These are phyloP conservation scores for Mormyrus hasselquistii DNA, from an alignment of 2,797 vertebrate species.

Conservation along the genomic window DNA sequence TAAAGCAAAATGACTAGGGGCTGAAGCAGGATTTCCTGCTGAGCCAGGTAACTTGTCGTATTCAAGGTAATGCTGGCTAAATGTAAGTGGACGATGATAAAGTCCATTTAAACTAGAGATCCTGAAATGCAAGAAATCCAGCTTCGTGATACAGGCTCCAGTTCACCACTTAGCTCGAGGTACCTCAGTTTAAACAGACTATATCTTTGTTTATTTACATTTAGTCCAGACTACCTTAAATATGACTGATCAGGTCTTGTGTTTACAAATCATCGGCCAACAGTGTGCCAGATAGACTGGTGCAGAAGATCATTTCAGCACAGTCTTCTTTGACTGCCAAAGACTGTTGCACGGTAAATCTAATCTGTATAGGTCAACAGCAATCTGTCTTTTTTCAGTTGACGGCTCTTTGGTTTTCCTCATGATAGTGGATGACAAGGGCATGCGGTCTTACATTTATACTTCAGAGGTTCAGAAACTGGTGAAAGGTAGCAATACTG, in stretches of 20 bases:
- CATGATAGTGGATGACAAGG: background rate
- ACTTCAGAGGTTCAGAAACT: background rate
- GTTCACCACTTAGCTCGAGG: background rate
- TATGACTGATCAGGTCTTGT: background rate
- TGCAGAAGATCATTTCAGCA: background rate
- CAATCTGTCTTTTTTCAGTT: background rate
- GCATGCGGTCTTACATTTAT: too few species aligned
- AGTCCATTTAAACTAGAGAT: background rate
- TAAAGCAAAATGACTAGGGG: background rate
- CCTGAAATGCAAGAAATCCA: background rate
- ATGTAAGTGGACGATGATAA: background rate
- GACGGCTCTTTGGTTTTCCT: background rate
- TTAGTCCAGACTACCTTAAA: background rate
- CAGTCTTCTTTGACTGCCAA: background rate
- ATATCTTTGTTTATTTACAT: background rate
- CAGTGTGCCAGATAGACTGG: background rate
- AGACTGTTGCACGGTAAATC: background rate
- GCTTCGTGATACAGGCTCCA: background rate
- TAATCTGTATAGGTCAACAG: background rate
- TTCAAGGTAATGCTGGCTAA: background rate
- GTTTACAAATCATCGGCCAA: background rate
- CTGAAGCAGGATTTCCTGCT: background rate
- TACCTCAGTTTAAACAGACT: background rate
- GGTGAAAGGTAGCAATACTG: background rate
- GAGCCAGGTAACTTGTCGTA: too few species aligned